Evolutionary conservation across 2,797 vertebrate genomes (phyloP).

Genomic region (Simalia tracyae): DNA sequence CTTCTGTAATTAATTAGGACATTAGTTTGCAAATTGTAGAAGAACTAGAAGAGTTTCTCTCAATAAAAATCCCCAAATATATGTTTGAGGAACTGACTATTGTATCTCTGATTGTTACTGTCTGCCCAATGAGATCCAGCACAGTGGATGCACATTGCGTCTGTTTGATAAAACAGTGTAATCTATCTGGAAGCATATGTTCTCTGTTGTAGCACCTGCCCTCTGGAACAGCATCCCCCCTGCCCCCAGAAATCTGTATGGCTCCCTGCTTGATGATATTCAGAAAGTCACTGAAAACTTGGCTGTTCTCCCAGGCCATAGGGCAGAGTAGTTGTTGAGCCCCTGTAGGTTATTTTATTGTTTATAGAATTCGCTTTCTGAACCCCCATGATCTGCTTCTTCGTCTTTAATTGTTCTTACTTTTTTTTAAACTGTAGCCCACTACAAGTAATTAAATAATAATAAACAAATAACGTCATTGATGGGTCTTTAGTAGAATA

Average conservation of each 20-base stretch:
- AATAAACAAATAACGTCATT: background rate
- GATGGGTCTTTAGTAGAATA: background rate
- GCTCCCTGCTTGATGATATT: background rate
- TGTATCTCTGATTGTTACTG: background rate
- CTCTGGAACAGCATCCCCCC: background rate
- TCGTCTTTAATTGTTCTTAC: background rate
- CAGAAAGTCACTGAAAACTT: background rate
- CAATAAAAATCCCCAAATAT: background rate
- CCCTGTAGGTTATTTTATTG: background rate
- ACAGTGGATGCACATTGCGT: background rate
- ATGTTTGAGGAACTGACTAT: background rate
- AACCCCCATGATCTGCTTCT: background rate
- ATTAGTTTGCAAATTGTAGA: background rate
- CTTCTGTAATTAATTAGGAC: background rate
- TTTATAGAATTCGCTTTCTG: background rate
- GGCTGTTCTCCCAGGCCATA: background rate
- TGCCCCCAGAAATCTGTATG: background rate
- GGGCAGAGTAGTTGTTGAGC: background rate
- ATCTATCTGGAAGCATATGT: background rate
- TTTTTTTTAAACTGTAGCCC: background rate
- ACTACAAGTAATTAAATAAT: background rate
- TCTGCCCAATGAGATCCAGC: background rate
- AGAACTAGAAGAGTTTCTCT: background rate
- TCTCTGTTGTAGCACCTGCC: background rate
- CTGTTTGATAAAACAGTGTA: background rate